These are phyloP conservation scores for Andrena fulva DNA, from an alignment of 2,888 invertebrate genomes.

Conservation along the genomic window DNA sequence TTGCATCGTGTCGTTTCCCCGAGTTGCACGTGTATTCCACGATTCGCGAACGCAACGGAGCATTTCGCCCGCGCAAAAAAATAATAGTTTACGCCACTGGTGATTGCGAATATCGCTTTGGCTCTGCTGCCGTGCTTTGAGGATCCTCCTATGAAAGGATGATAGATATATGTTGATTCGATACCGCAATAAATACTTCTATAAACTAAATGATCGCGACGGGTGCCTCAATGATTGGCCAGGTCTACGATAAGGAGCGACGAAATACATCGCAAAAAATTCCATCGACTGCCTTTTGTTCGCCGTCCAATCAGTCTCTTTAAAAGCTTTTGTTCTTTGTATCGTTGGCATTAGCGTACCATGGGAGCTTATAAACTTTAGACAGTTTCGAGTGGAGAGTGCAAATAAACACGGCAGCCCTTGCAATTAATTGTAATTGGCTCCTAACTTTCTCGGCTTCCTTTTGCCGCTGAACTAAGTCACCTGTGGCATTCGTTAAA, in stretches of 20 bases:
- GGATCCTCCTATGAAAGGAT: not conserved
- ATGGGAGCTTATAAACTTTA: constrained; percentile 1
- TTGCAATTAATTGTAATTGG: constrained; percentile 41
- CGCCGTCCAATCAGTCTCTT: not conserved
- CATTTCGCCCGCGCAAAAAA: not conserved
- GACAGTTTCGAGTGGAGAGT: not conserved
- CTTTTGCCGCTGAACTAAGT: constrained; percentile 29
- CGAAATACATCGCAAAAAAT: too few species aligned
- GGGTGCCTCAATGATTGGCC: not conserved
- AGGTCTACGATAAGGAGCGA: too few species aligned
- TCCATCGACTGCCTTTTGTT: too few species aligned
- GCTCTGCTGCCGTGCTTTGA: not conserved
- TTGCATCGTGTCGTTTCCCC: constrained; percentile 16
- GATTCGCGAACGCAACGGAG: not conserved
- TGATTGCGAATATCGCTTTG: not conserved
- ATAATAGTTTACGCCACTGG: not conserved
- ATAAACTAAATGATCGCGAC: not conserved
- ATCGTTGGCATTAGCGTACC: not conserved
- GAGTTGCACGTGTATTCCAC: constrained; percentile 24
- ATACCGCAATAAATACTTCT: not conserved
- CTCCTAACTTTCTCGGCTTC: constrained; percentile 31
- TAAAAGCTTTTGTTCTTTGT: not conserved
- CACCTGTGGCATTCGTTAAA: constrained; percentile 1
- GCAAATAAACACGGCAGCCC: constrained; percentile 22
- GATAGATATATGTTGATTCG: too few species aligned